These are phyloP conservation scores for Brevimyrus niger DNA, from an alignment of 2,113 vertebrate species.

Conservation along the genomic window DNA sequence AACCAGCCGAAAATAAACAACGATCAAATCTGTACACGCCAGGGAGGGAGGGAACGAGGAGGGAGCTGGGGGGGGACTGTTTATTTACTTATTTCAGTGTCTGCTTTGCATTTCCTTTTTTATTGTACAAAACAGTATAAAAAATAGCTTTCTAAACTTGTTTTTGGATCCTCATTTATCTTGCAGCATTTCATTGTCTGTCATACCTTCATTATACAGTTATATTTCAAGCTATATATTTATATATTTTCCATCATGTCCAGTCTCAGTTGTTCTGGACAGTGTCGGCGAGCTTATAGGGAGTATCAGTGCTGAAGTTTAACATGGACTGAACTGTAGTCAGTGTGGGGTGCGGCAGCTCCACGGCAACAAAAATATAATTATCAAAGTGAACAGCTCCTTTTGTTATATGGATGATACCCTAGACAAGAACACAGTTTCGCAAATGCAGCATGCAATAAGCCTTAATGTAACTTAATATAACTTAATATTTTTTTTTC, in stretches of 20 bases:
- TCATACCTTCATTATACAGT: neutral
- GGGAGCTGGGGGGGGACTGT: neutral
- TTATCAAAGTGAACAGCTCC: neutral
- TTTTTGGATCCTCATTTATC: neutral
- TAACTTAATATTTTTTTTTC: neutral
- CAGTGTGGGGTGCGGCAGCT: neutral
- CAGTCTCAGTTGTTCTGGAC: neutral
- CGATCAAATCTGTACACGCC: constrained; percentile 3
- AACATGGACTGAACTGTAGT: neutral
- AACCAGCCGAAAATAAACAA: constrained; percentile 58
- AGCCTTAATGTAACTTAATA: neutral
- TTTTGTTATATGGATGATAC: neutral
- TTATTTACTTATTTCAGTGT: neutral
- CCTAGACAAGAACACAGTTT: neutral
- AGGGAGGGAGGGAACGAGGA: neutral
- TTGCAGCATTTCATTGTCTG: neutral
- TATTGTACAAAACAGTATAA: neutral
- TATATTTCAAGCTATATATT: neutral
- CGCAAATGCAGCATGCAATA: neutral
- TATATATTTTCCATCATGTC: neutral
- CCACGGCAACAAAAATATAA: neutral
- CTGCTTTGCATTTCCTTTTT: constrained; percentile 11
- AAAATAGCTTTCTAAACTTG: neutral
- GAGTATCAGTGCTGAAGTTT: neutral
- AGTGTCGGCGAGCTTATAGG: neutral